phyloP scores from a whole-genome alignment of 2,113 vertebrate species.

The Lucifuga dentata region DNA sequence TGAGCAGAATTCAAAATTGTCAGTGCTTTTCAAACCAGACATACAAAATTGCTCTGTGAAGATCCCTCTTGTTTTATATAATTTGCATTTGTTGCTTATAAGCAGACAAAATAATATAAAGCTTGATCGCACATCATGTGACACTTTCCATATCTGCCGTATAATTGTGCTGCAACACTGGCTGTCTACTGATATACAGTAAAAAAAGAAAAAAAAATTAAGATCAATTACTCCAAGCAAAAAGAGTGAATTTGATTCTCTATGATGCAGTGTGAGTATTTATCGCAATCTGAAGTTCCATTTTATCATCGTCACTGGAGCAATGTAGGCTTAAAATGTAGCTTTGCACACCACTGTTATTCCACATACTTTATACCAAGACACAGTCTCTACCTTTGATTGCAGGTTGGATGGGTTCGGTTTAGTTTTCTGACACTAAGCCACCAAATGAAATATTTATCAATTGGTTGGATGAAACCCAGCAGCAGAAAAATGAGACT shows the following conservation, averaged over 20 bases:
- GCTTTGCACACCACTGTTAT: constrained; percentile 8
- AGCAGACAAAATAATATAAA: not conserved
- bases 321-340: not conserved
- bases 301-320: not conserved
- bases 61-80: constrained; percentile 22
- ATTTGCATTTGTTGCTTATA: constrained; percentile 8
- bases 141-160: constrained; percentile 1
- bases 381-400: not conserved
- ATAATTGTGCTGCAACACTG: not conserved
- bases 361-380: not conserved
- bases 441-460: constrained; percentile 19
- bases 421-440: constrained; percentile 1
- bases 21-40: not conserved
- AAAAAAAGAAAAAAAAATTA: too few relatives aligned
- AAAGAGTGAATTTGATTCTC: constrained; percentile 1
- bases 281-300: not conserved
- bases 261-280: not conserved
- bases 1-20: not conserved
- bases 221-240: not conserved
- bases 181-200: not conserved
- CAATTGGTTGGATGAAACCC: not conserved
- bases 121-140: constrained; percentile 8
- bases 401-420: not conserved
- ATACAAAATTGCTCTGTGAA: constrained; percentile 5
- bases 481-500: constrained; percentile 24